phyloP scores from a whole-genome alignment of 1,140 invertebrate genomes.

The Homalodisca vitripennis region DNA sequence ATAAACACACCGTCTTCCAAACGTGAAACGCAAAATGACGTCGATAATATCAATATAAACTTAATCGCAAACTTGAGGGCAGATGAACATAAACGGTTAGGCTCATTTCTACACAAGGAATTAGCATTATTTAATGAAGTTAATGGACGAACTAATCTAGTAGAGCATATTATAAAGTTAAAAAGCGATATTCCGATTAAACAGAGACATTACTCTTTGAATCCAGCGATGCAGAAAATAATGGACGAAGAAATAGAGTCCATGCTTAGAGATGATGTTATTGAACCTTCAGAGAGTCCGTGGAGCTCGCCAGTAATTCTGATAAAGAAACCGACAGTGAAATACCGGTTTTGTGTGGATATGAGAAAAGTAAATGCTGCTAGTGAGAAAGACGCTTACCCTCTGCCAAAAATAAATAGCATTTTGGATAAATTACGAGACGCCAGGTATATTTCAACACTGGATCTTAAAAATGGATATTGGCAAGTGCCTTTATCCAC shows the following conservation, averaged over 20 bases:
- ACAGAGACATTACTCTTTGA: background rate
- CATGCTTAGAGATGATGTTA: constrained; percentile 45
- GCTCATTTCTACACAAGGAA: too few species aligned
- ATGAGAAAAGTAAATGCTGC: constrained; percentile 49
- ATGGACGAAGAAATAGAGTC: constrained; percentile 36
- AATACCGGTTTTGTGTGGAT: constrained; percentile 51
- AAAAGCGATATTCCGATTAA: background rate
- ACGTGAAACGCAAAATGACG: too few species aligned
- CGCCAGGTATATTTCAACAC: constrained; percentile 40
- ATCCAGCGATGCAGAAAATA: constrained; percentile 10
- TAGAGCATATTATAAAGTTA: background rate
- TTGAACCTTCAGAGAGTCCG: constrained; percentile 47
- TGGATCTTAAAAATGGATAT: constrained; percentile 44
- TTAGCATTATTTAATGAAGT: too few species aligned
- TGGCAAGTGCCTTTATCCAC: constrained; percentile 31
- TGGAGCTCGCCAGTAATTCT: constrained; percentile 48
- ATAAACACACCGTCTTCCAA: too few species aligned
- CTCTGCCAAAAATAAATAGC: constrained; percentile 41
- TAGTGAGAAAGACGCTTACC: constrained; percentile 44
- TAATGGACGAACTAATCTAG: background rate
- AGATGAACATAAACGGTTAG: too few species aligned
- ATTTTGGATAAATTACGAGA: constrained; percentile 44
- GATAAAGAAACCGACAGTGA: constrained; percentile 48
- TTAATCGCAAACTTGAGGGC: too few species aligned
- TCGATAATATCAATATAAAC: too few species aligned